Evolutionary conservation across 2,888 invertebrate species (phyloP).

Genomic region (Iselma pallidipennis): DNA sequence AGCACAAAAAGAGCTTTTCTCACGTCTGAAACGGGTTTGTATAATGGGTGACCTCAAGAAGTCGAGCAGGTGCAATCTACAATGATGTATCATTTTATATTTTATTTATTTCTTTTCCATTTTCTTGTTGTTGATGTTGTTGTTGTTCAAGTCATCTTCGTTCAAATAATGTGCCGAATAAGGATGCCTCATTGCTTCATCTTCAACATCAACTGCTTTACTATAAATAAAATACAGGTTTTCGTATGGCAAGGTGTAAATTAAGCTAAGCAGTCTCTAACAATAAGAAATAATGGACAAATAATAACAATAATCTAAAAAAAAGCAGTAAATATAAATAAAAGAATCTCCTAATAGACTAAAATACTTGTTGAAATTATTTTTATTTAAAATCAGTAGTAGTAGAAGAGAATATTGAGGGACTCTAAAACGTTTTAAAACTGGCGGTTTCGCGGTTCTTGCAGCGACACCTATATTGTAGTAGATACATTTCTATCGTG

Average conservation of each 20-base stretch:
- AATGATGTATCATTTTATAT: slow-evolving; percentile 31
- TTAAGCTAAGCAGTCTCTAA: not conserved
- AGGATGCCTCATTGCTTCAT: slow-evolving; percentile 10
- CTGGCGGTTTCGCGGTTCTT: not conserved
- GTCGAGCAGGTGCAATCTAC: slow-evolving; percentile 35
- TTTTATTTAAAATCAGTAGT: too few relatives aligned
- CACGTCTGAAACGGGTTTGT: slow-evolving; percentile 31
- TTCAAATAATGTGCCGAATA: slow-evolving; percentile 17
- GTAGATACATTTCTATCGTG: not conserved
- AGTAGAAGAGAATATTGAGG: too few relatives aligned
- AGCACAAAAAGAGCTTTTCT: not conserved
- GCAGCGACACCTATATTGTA: not conserved
- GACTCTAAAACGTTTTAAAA: not conserved
- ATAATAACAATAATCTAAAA: not conserved
- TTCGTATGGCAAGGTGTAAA: not conserved
- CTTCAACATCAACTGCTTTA: not conserved
- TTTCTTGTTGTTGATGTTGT: not conserved
- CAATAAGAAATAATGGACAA: not conserved
- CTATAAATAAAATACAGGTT: slow-evolving; percentile 17
- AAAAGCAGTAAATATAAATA: too few relatives aligned
- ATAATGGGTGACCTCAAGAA: slow-evolving; percentile 32
- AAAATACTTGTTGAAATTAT: too few relatives aligned
- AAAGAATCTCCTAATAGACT: too few relatives aligned
- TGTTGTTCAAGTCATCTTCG: slow-evolving; percentile 15
- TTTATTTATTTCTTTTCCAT: slow-evolving; percentile 18